Conservation (phyloP, 2,113 vertebrate genomes). For the Diphyllodes magnificus region DNA sequence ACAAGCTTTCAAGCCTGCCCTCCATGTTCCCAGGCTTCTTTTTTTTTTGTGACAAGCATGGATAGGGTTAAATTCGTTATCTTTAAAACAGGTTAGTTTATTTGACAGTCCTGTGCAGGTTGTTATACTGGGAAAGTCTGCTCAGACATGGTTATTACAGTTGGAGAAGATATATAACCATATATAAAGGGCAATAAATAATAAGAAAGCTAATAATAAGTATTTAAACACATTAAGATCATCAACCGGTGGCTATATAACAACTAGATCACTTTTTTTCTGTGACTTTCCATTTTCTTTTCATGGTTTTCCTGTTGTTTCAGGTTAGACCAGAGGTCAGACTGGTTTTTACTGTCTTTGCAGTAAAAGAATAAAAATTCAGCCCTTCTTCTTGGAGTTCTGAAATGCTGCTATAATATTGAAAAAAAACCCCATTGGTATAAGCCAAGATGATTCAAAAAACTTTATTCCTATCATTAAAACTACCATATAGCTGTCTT, state of each 20-base stretch:
- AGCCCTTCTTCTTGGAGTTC: background rate
- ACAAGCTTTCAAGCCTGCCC: background rate
- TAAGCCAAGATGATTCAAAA: background rate
- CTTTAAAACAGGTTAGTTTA: background rate
- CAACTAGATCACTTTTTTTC: background rate
- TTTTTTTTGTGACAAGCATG: background rate
- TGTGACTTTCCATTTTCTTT: background rate
- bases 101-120: background rate
- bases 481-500: background rate
- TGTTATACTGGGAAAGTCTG: background rate
- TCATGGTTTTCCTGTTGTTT: background rate
- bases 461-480: background rate
- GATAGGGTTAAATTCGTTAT: background rate
- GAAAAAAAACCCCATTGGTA: fast-evolving
- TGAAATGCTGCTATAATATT: background rate
- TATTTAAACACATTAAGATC: background rate
- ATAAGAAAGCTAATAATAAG: background rate
- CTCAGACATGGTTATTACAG: background rate
- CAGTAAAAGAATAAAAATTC: background rate
- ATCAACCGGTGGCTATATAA: background rate
- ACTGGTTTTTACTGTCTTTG: background rate
- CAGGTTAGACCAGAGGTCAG: background rate
- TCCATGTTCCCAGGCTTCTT: background rate
- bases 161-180: background rate
- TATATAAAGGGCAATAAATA: background rate